Conservation (phyloP, 2,888 invertebrate species). For the Sinotaia quadrata region DNA sequence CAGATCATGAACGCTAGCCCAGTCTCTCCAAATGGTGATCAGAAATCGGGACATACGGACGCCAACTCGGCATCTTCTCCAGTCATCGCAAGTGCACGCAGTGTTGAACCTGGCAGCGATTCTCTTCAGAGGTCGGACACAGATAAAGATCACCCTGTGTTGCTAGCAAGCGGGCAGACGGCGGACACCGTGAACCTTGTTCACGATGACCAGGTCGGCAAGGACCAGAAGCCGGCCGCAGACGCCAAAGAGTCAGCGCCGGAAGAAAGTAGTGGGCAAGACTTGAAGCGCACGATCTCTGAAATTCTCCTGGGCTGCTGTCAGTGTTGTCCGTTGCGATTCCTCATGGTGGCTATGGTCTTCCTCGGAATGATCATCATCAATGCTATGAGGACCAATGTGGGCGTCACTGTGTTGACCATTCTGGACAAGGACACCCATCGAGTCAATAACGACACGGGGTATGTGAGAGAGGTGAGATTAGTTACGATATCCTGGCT, state of each 20-base stretch:
- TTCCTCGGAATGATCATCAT: constrained; percentile 65
- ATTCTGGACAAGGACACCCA: constrained; percentile 57
- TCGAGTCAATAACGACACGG: constrained; percentile 8
- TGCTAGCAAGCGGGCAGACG: too few species aligned
- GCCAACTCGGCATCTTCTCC: too few species aligned
- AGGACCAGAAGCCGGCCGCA: neutral
- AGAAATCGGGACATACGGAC: too few species aligned
- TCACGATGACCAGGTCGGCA: neutral
- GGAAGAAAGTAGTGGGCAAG: neutral
- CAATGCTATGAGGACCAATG: constrained; percentile 67
- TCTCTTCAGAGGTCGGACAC: too few species aligned
- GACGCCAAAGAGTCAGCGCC: neutral
- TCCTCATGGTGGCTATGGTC: constrained; percentile 50
- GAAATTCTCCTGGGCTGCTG: neutral
- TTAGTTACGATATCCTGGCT: neutral
- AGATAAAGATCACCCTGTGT: too few species aligned
- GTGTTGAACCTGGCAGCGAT: too few species aligned
- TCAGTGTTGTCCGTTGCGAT: constrained; percentile 50
- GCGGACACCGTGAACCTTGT: neutral
- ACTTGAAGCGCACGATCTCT: neutral
- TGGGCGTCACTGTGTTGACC: constrained; percentile 66
- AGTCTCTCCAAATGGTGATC: too few species aligned
- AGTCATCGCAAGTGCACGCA: too few species aligned
- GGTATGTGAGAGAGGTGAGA: neutral
- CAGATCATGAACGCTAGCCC: too few species aligned